A percentile compares a stretch with the other conserved stretches of the same genome.
Evolutionary conservation across 2,888 invertebrate species (phyloP).

Genomic region (Catocala sponsa): DNA sequence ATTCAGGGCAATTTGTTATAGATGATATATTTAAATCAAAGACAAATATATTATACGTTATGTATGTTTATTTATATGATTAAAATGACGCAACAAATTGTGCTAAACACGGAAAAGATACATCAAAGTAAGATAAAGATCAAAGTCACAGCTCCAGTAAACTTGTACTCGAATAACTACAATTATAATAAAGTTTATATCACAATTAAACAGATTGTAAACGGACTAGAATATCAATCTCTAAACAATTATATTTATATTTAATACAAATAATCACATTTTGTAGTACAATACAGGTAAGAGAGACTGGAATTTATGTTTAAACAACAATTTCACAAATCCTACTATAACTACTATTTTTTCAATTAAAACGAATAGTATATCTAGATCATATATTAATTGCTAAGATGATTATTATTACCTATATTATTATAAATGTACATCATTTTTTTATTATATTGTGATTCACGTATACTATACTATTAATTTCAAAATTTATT

Average conservation of each 20-base stretch:
- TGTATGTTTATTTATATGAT: conserved; percentile 59
- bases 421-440: too few relatives aligned
- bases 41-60: conserved; percentile 7
- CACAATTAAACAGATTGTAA: conserved; percentile 55
- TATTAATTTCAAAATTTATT: too few relatives aligned
- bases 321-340: too few relatives aligned
- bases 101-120: conserved; percentile 50
- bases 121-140: conserved; percentile 40
- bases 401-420: too few relatives aligned
- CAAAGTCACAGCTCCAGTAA: conserved; percentile 52
- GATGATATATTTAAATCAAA: too few relatives aligned
- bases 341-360: too few relatives aligned
- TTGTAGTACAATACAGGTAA: conserved; percentile 3
- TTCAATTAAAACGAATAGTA: too few relatives aligned
- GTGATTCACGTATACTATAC: too few relatives aligned
- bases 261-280: conserved; percentile 6
- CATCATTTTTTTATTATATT: too few relatives aligned
- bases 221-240: conserved; percentile 51
- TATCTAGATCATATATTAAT: too few relatives aligned
- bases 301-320: background rate
- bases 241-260: conserved; percentile 12
- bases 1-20: too few relatives aligned
- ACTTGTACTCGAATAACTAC: conserved; percentile 44
- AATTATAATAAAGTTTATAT: conserved; percentile 51
- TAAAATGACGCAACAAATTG: conserved; percentile 54